phyloP scores from a whole-genome alignment of 2,888 invertebrate species.

The Eubasilissa splendida region DNA sequence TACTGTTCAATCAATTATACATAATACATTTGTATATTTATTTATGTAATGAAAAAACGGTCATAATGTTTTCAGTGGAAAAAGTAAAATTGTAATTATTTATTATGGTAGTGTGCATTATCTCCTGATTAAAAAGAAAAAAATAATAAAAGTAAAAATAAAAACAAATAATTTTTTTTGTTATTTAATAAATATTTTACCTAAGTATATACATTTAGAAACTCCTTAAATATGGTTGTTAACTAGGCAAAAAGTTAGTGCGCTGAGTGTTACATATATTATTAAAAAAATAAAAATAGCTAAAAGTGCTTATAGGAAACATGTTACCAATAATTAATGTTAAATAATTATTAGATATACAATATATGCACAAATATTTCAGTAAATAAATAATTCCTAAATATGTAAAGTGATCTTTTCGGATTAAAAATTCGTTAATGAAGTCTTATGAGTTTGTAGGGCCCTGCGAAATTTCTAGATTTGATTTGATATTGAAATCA shows the following conservation, averaged over 20 bases:
- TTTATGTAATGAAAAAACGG: no score
- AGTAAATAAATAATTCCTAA: no score
- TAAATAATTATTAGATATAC: not conserved
- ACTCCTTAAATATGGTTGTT: slow-evolving; percentile 16
- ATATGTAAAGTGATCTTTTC: no score
- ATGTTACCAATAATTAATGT: slow-evolving; percentile 10
- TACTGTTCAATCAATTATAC: no score
- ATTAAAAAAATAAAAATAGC: slow-evolving; percentile 23
- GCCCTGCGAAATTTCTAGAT: no score
- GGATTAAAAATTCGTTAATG: no score
- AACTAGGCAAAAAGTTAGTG: slow-evolving; percentile 19
- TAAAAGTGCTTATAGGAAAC: slow-evolving; percentile 25
- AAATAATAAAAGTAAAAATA: not conserved
- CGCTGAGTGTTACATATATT: slow-evolving; percentile 6
- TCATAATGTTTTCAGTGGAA: no score
- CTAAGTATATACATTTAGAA: slow-evolving; percentile 26
- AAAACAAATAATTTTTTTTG: not conserved
- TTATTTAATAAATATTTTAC: slow-evolving; percentile 31
- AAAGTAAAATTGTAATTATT: no score
- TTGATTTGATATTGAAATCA: no score
- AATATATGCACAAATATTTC: slow-evolving; percentile 15
- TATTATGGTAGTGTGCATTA: no score
- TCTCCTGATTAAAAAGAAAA: not conserved
- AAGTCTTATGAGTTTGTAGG: no score
- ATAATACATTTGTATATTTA: no score